A percentile compares a stretch with the other conserved stretches of the same genome.
Evolutionary conservation across 2,888 invertebrate species (phyloP).

Genomic region (Abrostola tripartita): DNA sequence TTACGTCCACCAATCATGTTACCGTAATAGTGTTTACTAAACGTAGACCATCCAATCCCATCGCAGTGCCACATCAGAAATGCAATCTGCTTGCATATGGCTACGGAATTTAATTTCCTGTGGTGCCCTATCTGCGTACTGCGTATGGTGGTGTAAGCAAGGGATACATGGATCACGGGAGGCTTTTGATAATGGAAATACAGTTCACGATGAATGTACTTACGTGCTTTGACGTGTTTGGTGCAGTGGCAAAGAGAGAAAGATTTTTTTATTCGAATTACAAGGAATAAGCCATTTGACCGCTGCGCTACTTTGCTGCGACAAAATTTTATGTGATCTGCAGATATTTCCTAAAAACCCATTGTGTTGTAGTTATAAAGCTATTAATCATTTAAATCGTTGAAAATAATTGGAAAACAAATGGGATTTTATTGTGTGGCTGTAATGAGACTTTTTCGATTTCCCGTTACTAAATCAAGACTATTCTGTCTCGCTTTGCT

Average conservation of each 20-base stretch:
- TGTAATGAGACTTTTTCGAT: not conserved
- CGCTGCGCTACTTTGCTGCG: no score
- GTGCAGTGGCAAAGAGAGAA: no score
- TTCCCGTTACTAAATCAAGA: no score
- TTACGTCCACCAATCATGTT: no score
- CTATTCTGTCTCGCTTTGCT: no score
- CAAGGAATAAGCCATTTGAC: no score
- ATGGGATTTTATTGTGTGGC: slow-evolving; percentile 6
- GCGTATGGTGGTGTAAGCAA: not conserved
- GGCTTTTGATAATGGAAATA: not conserved
- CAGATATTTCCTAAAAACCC: not conserved
- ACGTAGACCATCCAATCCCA: not conserved
- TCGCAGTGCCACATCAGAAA: slow-evolving; percentile 16
- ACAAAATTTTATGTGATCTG: no score
- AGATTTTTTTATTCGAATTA: no score
- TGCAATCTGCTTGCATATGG: slow-evolving; percentile 28
- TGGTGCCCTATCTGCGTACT: slow-evolving; percentile 7
- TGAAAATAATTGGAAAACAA: slow-evolving; percentile 11
- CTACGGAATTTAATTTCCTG: slow-evolving; percentile 47
- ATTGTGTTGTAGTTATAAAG: slow-evolving; percentile 2
- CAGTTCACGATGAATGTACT: no score
- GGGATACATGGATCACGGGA: not conserved
- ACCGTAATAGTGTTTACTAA: no score
- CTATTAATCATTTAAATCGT: slow-evolving; percentile 12
- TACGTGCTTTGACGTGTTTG: no score